Conservation (phyloP, 2,113 vertebrate genomes). For the Petromus typicus region DNA sequence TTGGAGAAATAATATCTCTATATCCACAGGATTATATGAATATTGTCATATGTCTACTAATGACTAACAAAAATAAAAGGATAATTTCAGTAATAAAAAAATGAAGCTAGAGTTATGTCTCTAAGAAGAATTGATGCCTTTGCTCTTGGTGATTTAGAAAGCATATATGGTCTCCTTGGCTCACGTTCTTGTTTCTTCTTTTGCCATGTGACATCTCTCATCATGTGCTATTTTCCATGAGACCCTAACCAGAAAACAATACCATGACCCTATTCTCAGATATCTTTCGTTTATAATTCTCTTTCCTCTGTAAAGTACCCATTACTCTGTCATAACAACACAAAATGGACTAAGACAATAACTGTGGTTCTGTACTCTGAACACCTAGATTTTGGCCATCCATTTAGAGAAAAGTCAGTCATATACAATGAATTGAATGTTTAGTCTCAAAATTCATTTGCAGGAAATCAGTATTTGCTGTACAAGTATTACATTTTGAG, state of each 20-base stretch:
- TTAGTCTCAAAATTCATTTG: not conserved
- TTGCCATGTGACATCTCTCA: not conserved
- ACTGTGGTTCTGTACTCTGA: not conserved
- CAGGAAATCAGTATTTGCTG: constrained; percentile 53
- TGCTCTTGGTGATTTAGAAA: not conserved
- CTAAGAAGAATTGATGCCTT: not conserved
- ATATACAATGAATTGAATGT: not conserved
- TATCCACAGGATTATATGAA: not conserved
- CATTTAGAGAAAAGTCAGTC: not conserved
- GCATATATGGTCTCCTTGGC: not conserved
- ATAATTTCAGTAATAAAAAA: not conserved
- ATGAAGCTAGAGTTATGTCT: not conserved
- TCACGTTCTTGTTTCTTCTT: not conserved
- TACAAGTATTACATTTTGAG: not conserved
- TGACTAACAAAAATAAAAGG: not conserved
- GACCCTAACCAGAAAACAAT: no score
- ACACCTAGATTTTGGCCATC: not conserved
- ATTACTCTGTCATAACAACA: not conserved
- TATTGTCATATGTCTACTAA: not conserved
- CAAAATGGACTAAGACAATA: not conserved
- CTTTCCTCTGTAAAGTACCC: not conserved
- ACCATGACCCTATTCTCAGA: not conserved
- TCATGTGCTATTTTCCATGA: not conserved
- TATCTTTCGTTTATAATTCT: not conserved
- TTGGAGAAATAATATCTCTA: not conserved